Percentiles rank a stretch among this genome's conserved stretches.
Conservation (phyloP, 2,888 invertebrate genomes). For the Stenodera caucasica region DNA sequence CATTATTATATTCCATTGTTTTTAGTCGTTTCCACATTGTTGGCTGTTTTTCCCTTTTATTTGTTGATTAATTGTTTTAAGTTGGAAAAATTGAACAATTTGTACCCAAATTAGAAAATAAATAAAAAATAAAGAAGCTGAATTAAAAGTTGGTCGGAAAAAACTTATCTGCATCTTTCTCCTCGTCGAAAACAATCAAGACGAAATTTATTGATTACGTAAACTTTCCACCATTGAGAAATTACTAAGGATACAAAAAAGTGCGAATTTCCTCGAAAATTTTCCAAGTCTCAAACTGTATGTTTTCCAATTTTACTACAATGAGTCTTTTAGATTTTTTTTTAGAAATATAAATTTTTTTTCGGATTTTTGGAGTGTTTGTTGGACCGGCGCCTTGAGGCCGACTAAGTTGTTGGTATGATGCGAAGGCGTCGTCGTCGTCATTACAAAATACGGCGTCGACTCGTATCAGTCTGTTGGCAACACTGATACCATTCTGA, state of each 20-base stretch:
- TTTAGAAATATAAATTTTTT: slow-evolving; percentile 11
- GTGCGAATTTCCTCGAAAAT: no score
- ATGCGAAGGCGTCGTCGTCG: slow-evolving; percentile 22
- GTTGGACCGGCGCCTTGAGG: slow-evolving; percentile 27
- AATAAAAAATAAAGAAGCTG: not conserved
- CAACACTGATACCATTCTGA: slow-evolving; percentile 20
- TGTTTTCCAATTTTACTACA: no score
- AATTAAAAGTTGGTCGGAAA: not conserved
- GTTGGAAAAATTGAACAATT: not conserved
- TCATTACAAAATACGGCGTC: slow-evolving; percentile 23
- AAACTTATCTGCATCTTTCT: not conserved
- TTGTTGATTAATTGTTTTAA: not conserved
- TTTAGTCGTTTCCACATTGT: not conserved
- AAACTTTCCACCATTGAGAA: not conserved
- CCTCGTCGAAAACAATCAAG: not conserved
- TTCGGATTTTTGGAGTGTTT: slow-evolving; percentile 14
- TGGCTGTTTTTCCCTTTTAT: not conserved
- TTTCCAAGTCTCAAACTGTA: no score
- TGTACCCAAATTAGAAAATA: not conserved
- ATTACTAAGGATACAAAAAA: no score
- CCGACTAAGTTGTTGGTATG: slow-evolving; percentile 2
- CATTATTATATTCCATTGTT: not conserved
- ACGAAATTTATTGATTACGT: not conserved
- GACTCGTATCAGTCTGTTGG: slow-evolving; percentile 28
- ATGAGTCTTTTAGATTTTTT: no score